Evolutionary conservation across 2,888 invertebrate species (phyloP).

Genomic region (Argyra leucocephala): DNA sequence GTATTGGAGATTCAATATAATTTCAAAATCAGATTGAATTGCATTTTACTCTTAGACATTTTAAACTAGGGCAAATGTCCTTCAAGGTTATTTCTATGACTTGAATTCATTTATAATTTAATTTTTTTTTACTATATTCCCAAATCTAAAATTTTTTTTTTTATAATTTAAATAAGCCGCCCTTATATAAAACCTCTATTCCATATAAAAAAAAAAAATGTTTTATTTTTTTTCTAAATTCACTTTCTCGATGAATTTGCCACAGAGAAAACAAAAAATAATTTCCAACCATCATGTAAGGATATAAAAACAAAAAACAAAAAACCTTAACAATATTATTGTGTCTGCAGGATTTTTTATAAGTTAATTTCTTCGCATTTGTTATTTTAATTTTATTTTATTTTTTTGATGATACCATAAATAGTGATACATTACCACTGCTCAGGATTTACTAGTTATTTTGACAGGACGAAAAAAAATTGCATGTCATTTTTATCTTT

Average conservation of each 20-base stretch:
- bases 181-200: no score
- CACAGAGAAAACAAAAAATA: no score
- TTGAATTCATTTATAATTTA: not conserved
- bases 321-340: not conserved
- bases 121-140: not conserved
- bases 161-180: not conserved
- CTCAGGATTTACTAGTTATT: not conserved
- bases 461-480: slow-evolving; percentile 12
- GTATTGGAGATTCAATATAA: no score
- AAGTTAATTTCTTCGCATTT: not conserved
- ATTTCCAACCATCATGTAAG: not conserved
- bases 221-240: no score
- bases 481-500: slow-evolving; percentile 12
- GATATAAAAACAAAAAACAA: not conserved
- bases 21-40: no score
- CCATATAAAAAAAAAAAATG: no score
- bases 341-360: slow-evolving; percentile 2
- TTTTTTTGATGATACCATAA: not conserved
- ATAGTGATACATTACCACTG: not conserved
- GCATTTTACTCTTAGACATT: not conserved
- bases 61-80: slow-evolving; percentile 3
- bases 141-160: not conserved
- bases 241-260: no score
- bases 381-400: not conserved
- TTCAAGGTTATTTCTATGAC: slow-evolving; percentile 5